A percentile compares a stretch with the other conserved stretches of the same genome.
Evolutionary conservation across 2,797 vertebrate species (phyloP).

Genomic region (Phoxinus dragarum): DNA sequence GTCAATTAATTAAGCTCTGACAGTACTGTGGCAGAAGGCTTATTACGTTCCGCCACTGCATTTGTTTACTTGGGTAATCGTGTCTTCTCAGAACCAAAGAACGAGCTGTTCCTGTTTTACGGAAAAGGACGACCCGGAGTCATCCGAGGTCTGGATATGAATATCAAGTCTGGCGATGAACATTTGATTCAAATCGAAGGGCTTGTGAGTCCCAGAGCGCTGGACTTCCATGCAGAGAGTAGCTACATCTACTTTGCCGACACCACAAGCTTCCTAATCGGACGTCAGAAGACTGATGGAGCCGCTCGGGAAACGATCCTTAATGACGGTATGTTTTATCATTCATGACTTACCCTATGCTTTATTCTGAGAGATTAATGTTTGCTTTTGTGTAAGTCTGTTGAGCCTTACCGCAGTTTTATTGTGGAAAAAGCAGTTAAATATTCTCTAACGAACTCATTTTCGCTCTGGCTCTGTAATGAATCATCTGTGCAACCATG

Average conservation of each 20-base stretch:
- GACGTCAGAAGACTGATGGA: constrained; percentile 87
- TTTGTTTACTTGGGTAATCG: constrained; percentile 66
- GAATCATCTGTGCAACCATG: constrained; percentile 42
- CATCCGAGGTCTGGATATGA: constrained; percentile 85
- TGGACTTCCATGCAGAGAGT: constrained; percentile 85
- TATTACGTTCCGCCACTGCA: not conserved
- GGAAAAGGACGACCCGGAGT: constrained; percentile 88
- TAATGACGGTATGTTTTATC: constrained; percentile 81
- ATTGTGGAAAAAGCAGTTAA: not conserved
- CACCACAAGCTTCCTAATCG: constrained; percentile 87
- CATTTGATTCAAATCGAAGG: constrained; percentile 87
- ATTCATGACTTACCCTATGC: not conserved
- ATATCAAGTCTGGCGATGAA: constrained; percentile 83
- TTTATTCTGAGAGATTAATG: not conserved
- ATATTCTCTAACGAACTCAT: not conserved
- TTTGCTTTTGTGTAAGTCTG: constrained; percentile 1
- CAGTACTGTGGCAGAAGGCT: constrained; percentile 56
- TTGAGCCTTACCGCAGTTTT: not conserved
- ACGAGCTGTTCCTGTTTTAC: constrained; percentile 88
- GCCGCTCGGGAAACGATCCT: constrained; percentile 84
- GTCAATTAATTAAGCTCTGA: constrained; percentile 76
- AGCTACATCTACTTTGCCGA: constrained; percentile 89
- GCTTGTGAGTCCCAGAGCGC: constrained; percentile 85
- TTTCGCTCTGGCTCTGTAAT: constrained; percentile 9
- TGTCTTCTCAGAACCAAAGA: constrained; percentile 84